Conservation (phyloP, 2,888 invertebrate genomes). For the Drosophila affinis region DNA sequence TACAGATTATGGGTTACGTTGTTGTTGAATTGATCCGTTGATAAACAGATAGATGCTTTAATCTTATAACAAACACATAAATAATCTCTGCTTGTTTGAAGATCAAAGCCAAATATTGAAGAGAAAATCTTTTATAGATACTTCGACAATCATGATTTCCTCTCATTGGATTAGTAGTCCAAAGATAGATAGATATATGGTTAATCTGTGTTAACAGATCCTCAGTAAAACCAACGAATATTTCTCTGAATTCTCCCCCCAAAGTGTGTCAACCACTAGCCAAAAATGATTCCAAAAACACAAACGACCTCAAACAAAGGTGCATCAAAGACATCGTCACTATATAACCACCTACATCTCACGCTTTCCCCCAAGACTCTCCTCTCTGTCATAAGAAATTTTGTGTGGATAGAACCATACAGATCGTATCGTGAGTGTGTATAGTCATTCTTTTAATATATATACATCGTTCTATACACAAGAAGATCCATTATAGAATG, state of each 20-base stretch:
- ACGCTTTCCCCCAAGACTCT: conserved; percentile 1
- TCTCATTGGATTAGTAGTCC: conserved; percentile 4
- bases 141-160: background rate
- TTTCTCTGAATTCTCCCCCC: background rate
- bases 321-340: conserved; percentile 44
- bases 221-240: background rate
- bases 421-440: conserved; percentile 23
- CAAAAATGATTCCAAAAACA: conserved; percentile 32
- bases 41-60: conserved; percentile 17
- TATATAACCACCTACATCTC: background rate
- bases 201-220: background rate
- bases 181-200: background rate
- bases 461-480: conserved; percentile 20
- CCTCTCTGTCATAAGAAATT: conserved; percentile 1
- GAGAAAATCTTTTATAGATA: conserved; percentile 16
- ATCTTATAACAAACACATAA: conserved; percentile 17
- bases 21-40: conserved; percentile 14
- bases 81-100: conserved; percentile 25
- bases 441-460: conserved; percentile 34
- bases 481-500: conserved; percentile 69
- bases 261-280: conserved; percentile 59
- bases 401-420: conserved; percentile 15
- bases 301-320: conserved; percentile 56
- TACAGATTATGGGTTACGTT: background rate
- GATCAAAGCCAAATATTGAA: conserved; percentile 30